Evolutionary conservation across 1,140 invertebrate species (phyloP), one percentile per base, ranked within the genome.

Genomic region (Laupala kohalensis): DNA sequence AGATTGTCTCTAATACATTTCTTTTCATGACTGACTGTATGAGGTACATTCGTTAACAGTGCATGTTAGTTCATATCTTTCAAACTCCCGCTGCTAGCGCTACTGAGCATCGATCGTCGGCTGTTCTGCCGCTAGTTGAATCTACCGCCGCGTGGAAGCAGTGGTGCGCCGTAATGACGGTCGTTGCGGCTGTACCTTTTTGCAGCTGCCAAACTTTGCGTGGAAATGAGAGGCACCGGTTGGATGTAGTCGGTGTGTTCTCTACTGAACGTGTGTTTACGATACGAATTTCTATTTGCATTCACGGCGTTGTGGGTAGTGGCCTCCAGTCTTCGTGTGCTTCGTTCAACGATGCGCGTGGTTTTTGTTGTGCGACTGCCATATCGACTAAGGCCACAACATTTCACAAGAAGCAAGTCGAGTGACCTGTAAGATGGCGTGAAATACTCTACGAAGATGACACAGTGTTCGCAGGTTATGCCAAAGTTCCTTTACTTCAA

Each of bases 371-470:
- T 29, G 29, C 30, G 30, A 37, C 30, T 68, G 29, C 67, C 67
- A 30, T 68, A 68, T 68, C 67, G 67, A 68, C 67, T 68, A 6
- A 28, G 67, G 13, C 27, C 67, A n/a, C 67, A 68, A 23, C 67
- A 37, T n/a, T 23, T 25, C 26, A 4, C 13, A 30, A 27, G 67
- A 30, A 19, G 67, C 25, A 30, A 28, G 28, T 25, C 29, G 67
- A 68, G 67, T 28, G 62, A 70, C 30, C 37, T 25, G 37, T 70
- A 70, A 70, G 69, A 70, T 70, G 69, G 69, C 69, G 69, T 53
- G 37, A 70, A 70, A 70, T 53, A 29, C n/a, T 28, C 29, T 12
- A 26, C 29, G 25, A 68, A 68, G 27, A 30, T 68, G 67, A 68
- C 67, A 68, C 26, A 29, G 29, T 23, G 67, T 68, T 29, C 29